These are phyloP conservation scores for Ibidorhyncha struthersii DNA, from an alignment of 2,113 vertebrate species.

Conservation along the genomic window DNA sequence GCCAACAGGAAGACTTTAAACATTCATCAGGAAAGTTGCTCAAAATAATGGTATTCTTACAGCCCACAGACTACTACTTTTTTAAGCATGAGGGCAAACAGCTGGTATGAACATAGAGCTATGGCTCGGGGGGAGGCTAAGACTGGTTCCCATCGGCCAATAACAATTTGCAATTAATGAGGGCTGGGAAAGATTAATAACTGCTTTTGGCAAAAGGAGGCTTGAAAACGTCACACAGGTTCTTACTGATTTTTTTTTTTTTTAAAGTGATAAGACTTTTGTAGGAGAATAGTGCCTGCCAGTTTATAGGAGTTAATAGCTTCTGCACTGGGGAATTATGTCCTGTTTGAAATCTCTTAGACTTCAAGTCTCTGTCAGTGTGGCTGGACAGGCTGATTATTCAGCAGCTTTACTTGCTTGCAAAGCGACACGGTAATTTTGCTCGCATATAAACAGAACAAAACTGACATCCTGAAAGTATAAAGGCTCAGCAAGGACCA, in stretches of 20 bases:
- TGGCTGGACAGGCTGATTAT: neutral
- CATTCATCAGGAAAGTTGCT: neutral
- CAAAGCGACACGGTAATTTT: neutral
- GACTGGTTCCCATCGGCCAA: neutral
- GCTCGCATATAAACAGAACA: neutral
- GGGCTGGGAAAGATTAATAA: neutral
- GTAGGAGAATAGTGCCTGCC: neutral
- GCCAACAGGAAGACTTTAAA: neutral
- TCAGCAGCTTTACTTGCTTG: constrained; percentile 33
- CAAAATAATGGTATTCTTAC: neutral
- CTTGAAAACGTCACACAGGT: neutral
- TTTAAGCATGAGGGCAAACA: neutral
- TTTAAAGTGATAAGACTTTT: neutral
- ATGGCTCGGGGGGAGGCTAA: neutral
- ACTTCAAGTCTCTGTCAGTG: neutral
- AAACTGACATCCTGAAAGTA: neutral
- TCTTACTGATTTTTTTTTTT: neutral
- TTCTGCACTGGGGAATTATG: neutral
- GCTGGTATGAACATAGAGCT: neutral
- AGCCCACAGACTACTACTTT: neutral
- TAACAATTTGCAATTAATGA: neutral
- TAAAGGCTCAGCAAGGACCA: neutral
- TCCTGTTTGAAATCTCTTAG: neutral
- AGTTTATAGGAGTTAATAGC: neutral
- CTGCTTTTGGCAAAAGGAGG: neutral